Conservation (phyloP, 2,888 invertebrate genomes). For the Atethmia centrago region DNA sequence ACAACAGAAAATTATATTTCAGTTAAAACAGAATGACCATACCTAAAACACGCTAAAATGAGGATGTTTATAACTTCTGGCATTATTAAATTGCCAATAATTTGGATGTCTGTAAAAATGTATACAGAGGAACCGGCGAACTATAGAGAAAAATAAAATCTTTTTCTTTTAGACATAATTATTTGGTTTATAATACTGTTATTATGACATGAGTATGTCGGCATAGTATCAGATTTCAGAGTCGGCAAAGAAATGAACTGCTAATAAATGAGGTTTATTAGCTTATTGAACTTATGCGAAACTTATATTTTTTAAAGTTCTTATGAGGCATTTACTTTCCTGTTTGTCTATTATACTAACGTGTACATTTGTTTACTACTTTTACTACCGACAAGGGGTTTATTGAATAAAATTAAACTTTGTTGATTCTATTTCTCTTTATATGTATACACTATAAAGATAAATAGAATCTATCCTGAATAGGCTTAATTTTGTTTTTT, state of each 20-base stretch:
- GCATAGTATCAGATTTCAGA: conserved; percentile 10
- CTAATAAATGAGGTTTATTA: conserved; percentile 1
- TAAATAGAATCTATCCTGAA: not conserved
- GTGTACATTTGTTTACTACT: not conserved
- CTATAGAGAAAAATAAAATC: too few species aligned
- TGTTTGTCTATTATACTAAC: not conserved
- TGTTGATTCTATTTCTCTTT: not conserved
- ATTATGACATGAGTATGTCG: too few species aligned
- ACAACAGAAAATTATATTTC: too few species aligned
- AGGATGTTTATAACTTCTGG: not conserved
- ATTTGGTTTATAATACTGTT: too few species aligned
- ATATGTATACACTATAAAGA: too few species aligned
- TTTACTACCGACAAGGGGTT: not conserved
- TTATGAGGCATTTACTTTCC: not conserved
- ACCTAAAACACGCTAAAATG: too few species aligned
- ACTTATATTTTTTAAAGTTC: not conserved
- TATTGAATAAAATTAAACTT: too few species aligned
- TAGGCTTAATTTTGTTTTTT: too few species aligned
- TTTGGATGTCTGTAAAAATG: not conserved
- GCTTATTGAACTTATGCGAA: not conserved
- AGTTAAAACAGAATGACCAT: too few species aligned
- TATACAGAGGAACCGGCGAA: not conserved
- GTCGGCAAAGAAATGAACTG: not conserved
- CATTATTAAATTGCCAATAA: not conserved
- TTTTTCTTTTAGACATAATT: too few species aligned